Evolutionary conservation across 2,113 vertebrate species (phyloP), one percentile per base, ranked within the genome.

Genomic region (Pachypanchax playfairii): DNA sequence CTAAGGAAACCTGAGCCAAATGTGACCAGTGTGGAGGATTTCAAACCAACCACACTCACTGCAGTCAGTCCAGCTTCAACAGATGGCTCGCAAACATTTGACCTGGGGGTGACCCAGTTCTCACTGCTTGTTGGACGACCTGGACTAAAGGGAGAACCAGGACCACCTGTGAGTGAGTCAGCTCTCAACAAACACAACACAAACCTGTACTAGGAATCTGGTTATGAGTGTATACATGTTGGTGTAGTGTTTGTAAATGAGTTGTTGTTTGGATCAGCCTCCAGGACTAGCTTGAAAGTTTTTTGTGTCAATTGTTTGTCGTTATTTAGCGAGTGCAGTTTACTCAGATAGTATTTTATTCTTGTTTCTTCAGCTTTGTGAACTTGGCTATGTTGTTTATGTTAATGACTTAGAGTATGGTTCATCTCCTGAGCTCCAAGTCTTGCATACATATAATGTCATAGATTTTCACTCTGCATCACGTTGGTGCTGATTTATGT

Each of bases 61-160:
- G 66, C 85, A 10, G 85, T 92, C 24, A 94, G 92, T 18, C 89
- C 81, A 0, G 87, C 92, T 33, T 91, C 92, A 4, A 90, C 88
- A 3, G 92, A 93, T 38, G 91, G 85, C 70, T 92, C 93, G 70
- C 92, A 94, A 13, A 90, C 93, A 72, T 93, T 94, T 54, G 87
- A 94, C 41, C 49, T 91, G 8, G 94, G 91, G 55, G 91, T 93
- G 12, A 97, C 95, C 5, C 87, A 88, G 0, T 94, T 94, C 84
- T 93, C 93, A 0, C 84, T 94, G 77, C 75, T 95, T 35, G 81
- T 87, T 72, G 95, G 92, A 80, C 86, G 91, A 85, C 92, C 93
- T 1, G 95, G 94, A 38, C 75, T 85, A 70, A 98, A 97, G 88
- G 97, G 97, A 83, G 95, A 98, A 75, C 93, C 90, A 47, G 96